Base-by-base conservation (phyloP, 2,888 invertebrate genomes). In the Drosophila peninsularis region DNA sequence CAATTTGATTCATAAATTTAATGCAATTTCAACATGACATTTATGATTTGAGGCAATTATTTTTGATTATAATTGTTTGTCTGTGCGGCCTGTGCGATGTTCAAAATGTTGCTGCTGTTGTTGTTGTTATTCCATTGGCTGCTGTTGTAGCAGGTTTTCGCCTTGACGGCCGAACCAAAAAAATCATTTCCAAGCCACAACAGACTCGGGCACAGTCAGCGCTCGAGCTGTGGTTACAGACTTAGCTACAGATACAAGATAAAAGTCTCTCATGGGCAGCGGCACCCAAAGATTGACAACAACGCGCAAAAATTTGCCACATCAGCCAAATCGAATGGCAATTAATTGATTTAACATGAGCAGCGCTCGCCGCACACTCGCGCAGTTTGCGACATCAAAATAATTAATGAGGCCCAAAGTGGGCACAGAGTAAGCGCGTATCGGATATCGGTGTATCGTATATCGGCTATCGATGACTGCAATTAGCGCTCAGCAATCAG, bases 331-430 rank as follows among this genome's bases (percentile, higher is more conserved):
- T 64, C 69, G 78, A 75, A 78, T 75, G 64, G 75, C 80, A 80
- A 82, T 87, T 84, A 87, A 85, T 84, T 81, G 77, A 80, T 77
- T 75, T 75, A 75, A 87, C 82, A 78, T 74, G 80, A 68, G 24
- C 71, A 62, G 52, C 44, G 52, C 47, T 52, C 36, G 36, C 52
- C 3, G 11, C n/a, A 37, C 36, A 54, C 55, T 34, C 64, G 9
- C 1, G 13, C 6, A 53, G 21, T 27, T 64, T 52, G 52, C 71
- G 49, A 71, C 62, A 75, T 64, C 39, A 50, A 58, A 49, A 66
- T 78, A 80, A 80, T 80, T 80, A 80, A 70, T 62, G 63, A 44
- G 32, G 36, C 21, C 76, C 76, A 76, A 71, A 69, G 71, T 74
- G 63, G 61, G 70, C 44, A 19, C 6, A 41, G 17, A 17, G 24